Percentiles rank a stretch among this genome's conserved stretches.
Evolutionary conservation across 2,888 invertebrate genomes (phyloP).

Genomic region (Orchesella flavescens): DNA sequence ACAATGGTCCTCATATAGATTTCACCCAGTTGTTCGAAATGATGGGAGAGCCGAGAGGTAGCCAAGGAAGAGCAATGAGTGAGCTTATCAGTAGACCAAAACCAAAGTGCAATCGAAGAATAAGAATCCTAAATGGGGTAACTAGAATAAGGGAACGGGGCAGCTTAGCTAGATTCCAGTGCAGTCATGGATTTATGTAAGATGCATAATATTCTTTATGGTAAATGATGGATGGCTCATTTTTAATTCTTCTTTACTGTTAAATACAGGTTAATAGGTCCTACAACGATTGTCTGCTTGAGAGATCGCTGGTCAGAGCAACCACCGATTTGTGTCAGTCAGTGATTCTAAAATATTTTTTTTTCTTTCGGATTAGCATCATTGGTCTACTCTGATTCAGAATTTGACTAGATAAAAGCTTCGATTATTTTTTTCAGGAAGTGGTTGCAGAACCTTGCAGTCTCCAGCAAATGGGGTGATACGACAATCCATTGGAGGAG

Average conservation of each 20-base stretch:
- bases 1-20: slow-evolving; percentile 14
- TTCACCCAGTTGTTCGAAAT: slow-evolving; percentile 25
- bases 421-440: slow-evolving; percentile 26
- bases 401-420: neutral
- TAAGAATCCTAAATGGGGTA: slow-evolving; percentile 62
- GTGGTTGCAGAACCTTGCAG: slow-evolving; percentile 54
- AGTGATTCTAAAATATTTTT: slow-evolving; percentile 28
- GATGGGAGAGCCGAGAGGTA: slow-evolving; percentile 38
- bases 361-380: neutral
- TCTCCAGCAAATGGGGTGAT: slow-evolving; percentile 47
- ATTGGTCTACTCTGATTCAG: neutral
- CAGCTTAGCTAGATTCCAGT: slow-evolving; percentile 63
- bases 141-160: slow-evolving; percentile 63
- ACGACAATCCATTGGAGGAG: slow-evolving; percentile 65
- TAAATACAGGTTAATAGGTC: slow-evolving; percentile 64
- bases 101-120: slow-evolving; percentile 58
- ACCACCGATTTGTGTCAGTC: slow-evolving; percentile 67
- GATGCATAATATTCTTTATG: neutral
- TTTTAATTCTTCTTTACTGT: neutral
- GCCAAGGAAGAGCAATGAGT: neutral
- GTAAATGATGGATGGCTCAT: too few species aligned
- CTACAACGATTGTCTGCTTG: slow-evolving; percentile 62
- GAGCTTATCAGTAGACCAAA: slow-evolving; percentile 43
- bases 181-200: slow-evolving; percentile 64
- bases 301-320: slow-evolving; percentile 66